A percentile compares a stretch with the other conserved stretches of the same genome.
Evolutionary conservation across 2,113 vertebrate species (phyloP).

Genomic region (Ammodramus savannarum): DNA sequence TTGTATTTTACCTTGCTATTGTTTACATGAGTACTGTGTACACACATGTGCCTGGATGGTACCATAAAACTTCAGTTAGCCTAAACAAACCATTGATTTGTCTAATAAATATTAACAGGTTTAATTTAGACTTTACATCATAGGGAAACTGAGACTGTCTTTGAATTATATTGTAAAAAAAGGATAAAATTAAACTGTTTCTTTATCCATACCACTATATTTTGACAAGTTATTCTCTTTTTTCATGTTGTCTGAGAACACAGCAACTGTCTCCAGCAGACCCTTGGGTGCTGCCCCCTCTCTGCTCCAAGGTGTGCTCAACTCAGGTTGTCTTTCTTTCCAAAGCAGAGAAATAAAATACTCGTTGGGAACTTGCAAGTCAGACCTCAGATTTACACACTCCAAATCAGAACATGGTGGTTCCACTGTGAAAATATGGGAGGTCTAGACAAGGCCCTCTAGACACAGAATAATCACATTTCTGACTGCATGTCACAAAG

Average conservation of each 20-base stretch:
- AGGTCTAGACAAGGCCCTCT: neutral
- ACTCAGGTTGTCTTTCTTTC: neutral
- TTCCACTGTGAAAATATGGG: neutral
- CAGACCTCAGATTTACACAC: neutral
- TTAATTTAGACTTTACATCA: slow-evolving; percentile 24
- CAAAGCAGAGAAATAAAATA: neutral
- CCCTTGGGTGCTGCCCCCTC: neutral
- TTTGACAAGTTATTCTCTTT: slow-evolving; percentile 40
- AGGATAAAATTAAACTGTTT: slow-evolving; percentile 61
- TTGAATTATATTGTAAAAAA: slow-evolving; percentile 46
- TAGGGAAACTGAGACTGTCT: slow-evolving; percentile 51
- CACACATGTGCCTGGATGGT: slow-evolving; percentile 43
- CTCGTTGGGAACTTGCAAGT: neutral
- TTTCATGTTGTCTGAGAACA: neutral
- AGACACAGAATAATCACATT: neutral
- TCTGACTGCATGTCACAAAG: neutral
- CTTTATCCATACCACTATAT: slow-evolving; percentile 46
- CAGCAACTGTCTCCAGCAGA: neutral
- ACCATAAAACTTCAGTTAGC: slow-evolving; percentile 31
- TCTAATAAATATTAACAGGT: slow-evolving; percentile 51
- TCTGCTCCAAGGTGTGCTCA: neutral
- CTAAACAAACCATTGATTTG: slow-evolving; percentile 50
- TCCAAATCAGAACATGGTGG: neutral
- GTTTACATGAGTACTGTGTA: slow-evolving; percentile 61
- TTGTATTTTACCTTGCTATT: slow-evolving; percentile 54